phyloP scores from a whole-genome alignment of 2,797 vertebrate species.

The Paramormyrops hopkinsi region DNA sequence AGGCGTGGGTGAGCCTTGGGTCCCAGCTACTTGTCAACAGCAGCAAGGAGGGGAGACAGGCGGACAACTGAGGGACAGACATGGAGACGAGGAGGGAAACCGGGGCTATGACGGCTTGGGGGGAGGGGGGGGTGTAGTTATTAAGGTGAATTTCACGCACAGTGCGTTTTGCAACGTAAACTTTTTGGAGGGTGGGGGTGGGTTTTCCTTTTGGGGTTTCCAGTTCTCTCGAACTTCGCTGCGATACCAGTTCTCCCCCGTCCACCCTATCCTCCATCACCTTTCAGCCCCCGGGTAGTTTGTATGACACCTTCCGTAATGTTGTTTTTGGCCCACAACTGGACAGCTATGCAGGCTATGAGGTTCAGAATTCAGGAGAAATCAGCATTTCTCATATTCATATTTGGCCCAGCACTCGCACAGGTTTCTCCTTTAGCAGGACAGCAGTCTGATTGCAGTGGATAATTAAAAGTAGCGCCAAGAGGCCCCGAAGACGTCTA shows the following conservation, averaged over 20 bases:
- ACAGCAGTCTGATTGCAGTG: background rate
- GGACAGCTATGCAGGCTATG: background rate
- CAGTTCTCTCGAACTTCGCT: background rate
- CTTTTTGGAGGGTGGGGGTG: background rate
- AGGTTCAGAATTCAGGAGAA: background rate
- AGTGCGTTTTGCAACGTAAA: background rate
- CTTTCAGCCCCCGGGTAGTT: background rate
- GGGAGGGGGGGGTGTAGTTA: background rate
- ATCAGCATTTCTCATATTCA: background rate
- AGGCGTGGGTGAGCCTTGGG: constrained; percentile 11
- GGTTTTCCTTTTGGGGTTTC: background rate
- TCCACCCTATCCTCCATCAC: background rate
- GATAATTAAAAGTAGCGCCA: background rate
- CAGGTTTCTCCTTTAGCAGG: background rate
- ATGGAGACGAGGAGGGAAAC: background rate
- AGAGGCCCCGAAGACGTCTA: background rate
- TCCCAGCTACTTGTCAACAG: background rate
- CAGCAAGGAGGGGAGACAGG: background rate
- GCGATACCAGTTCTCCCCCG: background rate
- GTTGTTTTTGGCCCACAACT: background rate
- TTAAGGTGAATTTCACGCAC: background rate
- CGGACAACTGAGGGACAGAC: background rate
- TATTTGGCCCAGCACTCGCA: background rate
- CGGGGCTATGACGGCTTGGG: background rate
- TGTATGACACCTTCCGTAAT: background rate